These are phyloP conservation scores for Tribolium madens DNA, from an alignment of 1,140 invertebrate genomes.

Conservation along the genomic window DNA sequence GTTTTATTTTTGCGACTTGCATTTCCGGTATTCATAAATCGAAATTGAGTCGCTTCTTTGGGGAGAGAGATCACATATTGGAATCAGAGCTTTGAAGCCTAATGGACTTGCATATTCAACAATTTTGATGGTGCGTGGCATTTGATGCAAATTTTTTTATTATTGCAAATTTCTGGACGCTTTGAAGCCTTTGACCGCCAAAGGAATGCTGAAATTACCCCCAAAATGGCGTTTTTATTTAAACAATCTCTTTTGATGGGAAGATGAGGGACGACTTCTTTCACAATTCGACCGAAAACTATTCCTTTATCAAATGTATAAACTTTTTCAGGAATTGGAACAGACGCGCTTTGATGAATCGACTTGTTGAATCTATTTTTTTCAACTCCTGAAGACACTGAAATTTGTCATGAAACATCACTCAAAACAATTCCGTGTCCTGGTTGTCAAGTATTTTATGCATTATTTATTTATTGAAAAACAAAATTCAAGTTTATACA, in stretches of 20 bases:
- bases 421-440: too few relatives aligned
- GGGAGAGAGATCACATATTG: too few relatives aligned
- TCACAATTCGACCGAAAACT: not conserved
- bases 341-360: too few relatives aligned
- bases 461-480: too few relatives aligned
- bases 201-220: not conserved
- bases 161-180: not conserved
- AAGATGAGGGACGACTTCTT: not conserved
- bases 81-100: not conserved
- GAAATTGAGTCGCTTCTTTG: not conserved
- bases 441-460: too few relatives aligned
- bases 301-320: not conserved
- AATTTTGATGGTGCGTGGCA: not conserved
- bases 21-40: not conserved
- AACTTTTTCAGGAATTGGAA: not conserved
- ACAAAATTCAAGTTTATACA: too few relatives aligned
- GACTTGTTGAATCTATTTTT: too few relatives aligned
- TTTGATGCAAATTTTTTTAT: not conserved
- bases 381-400: too few relatives aligned
- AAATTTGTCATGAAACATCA: too few relatives aligned
- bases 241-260: not conserved
- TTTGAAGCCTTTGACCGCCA: not conserved
- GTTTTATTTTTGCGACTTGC: not conserved
- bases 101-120: not conserved
- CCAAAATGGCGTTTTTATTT: not conserved